Percentiles rank a stretch among this genome's conserved stretches.
Evolutionary conservation across 2,113 vertebrate species (phyloP).

Genomic region (Neolamprologus sp.): DNA sequence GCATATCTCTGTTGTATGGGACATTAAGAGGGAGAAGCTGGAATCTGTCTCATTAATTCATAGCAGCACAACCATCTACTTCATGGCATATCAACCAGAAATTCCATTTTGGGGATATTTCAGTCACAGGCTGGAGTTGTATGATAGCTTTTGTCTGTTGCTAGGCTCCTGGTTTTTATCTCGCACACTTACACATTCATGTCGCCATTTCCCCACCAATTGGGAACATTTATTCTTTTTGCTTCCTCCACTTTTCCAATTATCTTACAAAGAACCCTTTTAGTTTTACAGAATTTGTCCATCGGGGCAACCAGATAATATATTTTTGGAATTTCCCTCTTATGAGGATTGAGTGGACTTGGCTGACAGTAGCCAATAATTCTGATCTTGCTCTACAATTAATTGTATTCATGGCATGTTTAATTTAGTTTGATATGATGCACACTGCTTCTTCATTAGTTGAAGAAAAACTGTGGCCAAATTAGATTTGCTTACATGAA

Average conservation of each 20-base stretch:
- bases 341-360: background rate
- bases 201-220: constrained; percentile 9
- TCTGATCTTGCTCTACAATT: background rate
- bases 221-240: constrained; percentile 10
- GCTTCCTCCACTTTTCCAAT: constrained; percentile 32
- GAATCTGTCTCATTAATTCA: constrained; percentile 58
- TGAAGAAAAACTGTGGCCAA: background rate
- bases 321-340: constrained; percentile 35
- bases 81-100: constrained; percentile 30
- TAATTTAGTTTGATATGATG: background rate
- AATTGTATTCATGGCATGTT: background rate
- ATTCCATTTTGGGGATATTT: constrained; percentile 42
- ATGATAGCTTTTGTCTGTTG: constrained; percentile 56
- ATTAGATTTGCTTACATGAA: background rate
- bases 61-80: constrained; percentile 30
- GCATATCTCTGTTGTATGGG: constrained; percentile 51
- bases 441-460: background rate
- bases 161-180: constrained; percentile 42
- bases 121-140: constrained; percentile 30
- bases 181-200: constrained; percentile 28
- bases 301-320: background rate
- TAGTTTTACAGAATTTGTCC: background rate
- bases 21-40: constrained; percentile 21
- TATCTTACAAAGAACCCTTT: constrained; percentile 38
- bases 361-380: background rate